Evolutionary conservation across 2,888 invertebrate genomes (phyloP).

Genomic region (Leptinotarsa rubiginosa): DNA sequence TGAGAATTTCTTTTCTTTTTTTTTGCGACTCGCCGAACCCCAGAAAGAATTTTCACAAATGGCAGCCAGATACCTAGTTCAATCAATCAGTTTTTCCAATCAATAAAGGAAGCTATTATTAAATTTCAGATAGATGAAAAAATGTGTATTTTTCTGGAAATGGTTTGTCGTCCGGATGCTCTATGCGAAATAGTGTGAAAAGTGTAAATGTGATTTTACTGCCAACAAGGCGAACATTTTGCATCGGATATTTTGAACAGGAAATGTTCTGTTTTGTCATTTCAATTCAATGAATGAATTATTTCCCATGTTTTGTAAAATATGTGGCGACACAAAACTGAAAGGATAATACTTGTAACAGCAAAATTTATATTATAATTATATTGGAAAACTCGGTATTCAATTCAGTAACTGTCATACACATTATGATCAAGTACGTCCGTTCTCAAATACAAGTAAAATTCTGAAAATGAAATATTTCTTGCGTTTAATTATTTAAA

Average conservation of each 20-base stretch:
- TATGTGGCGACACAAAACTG: neutral
- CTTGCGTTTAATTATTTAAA: neutral
- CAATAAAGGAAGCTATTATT: too few relatives aligned
- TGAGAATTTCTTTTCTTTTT: too few relatives aligned
- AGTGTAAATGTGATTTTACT: too few relatives aligned
- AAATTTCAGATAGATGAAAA: too few relatives aligned
- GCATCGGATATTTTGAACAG: neutral
- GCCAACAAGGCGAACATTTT: too few relatives aligned
- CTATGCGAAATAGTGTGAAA: too few relatives aligned
- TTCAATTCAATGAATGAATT: constrained; percentile 1
- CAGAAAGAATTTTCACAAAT: too few relatives aligned
- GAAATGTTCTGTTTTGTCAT: neutral
- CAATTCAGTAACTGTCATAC: neutral
- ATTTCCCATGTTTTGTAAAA: neutral
- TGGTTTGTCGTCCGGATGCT: too few relatives aligned
- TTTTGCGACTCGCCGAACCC: too few relatives aligned
- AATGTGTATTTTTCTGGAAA: too few relatives aligned
- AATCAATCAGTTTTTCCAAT: too few relatives aligned
- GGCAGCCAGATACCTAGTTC: too few relatives aligned
- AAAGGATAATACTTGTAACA: neutral
- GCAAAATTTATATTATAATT: neutral
- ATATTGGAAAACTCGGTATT: neutral
- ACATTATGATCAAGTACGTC: neutral
- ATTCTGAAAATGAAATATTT: neutral
- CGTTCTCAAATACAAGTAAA: neutral